Evolutionary conservation across 2,113 vertebrate species (phyloP), one percentile per base, ranked within the genome.

Genomic region (Cercocebus atys): DNA sequence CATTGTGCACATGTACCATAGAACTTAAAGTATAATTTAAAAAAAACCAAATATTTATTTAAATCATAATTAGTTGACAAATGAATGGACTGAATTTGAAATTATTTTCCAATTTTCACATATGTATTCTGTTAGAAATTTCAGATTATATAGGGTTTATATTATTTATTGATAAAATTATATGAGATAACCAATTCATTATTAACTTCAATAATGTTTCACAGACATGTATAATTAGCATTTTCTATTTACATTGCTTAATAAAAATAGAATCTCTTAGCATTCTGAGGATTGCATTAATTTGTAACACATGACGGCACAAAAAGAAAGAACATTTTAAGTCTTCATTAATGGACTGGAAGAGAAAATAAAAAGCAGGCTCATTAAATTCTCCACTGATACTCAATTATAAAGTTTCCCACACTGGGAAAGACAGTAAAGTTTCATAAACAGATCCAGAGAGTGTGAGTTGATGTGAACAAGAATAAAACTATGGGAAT

Each of bases 321-420:
- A 91, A 70, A 78, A 92, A 73, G 70, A 98, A 93, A 90, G 66
- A n/a, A 88, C 97, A 98, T 98, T 97, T 97, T 97, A 97, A 94
- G 47, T 98, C 97, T 98, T 97, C 93, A 97, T 98, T 98, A 98
- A 97, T 96, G 96, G 96, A 94, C 93, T 95, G 96, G 95, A 98
- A 98, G 92, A 93, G 75, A 91, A 16, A 72, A 81, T 97, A 94
- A 98, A 97, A 89, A 97, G 90, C 87, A 96, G 61, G 90, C 57
- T 98, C 97, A 98, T 98, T 98, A 98, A 98, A 98, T 98, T 98
- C 90, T 84, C 23, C 8, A 96, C 95, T 96, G 81, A 93, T 95
- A 83, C 45, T 57, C 78, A 98, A 93, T 97, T 98, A 68, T 35
- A 50, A 98, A 85, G 93, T 76, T 75, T 87, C 92, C 90, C 95